Evolutionary conservation across 64 coral and sea anemone genomes (phyloP), one percentile per base, ranked within the genome.

Genomic region (Catalaphyllia jardinei): DNA sequence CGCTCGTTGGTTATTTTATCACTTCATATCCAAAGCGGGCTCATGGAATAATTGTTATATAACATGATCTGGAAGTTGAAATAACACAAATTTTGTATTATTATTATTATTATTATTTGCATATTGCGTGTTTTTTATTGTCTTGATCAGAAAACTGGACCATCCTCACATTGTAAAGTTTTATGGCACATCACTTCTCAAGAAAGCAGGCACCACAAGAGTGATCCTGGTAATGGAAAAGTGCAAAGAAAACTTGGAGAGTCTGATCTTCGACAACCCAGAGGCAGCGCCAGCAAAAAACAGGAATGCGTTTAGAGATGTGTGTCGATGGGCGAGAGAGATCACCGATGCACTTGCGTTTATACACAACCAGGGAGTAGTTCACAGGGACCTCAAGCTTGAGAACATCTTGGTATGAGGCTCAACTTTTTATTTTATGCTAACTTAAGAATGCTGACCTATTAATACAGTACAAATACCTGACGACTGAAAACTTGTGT

Each of bases 321-420:
- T 22, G 14, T 81, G 3, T 52, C 30, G 14, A 38, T 89, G 77
- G 88, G 0, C 54, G 28, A 73, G 35, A 54, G 30, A 89, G 57
- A 89, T 89, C 62, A 31, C 54, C 0, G 38, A 1, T 71, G 88
- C 77, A 69, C 29, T 89, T 22, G 29, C 18, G 13, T 52, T 71
- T 22, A 89, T 89, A 28, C 88, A 89, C 75, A 17, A 71, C 14
- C 18, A 80, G 52, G 77, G 76, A 35, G 51, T 80, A 39, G 62
- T 89, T 3, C 77, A 89, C 69, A 28, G 75, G 30, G 88, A 89
- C 52, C 67, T 89, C 38, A 89, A 89, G 60, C 19, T 89, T 0
- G 88, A 67, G 50, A 89, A 89, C 60, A 30, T 89, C 52, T 80
- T 89, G 88, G 88, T 89, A 89, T 27, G 88, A 75, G 52, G 60